Evolutionary conservation across 2,888 invertebrate genomes (phyloP).

Genomic region (Alitta virens): DNA sequence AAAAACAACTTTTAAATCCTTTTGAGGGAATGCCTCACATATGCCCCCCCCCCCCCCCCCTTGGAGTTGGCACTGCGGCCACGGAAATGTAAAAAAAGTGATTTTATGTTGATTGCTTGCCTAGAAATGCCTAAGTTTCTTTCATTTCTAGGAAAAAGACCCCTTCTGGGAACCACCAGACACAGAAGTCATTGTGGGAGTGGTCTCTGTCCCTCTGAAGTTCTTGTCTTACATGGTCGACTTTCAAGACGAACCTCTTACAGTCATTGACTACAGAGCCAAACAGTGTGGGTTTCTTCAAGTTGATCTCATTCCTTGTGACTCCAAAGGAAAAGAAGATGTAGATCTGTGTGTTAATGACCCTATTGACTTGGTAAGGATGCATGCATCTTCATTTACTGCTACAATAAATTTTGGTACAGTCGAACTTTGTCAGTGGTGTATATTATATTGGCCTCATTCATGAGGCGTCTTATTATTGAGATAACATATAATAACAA

Average conservation of each 20-base stretch:
- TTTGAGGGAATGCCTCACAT: too few species aligned
- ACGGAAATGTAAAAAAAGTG: too few species aligned
- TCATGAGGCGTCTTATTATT: background rate
- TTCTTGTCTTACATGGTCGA: constrained; percentile 30
- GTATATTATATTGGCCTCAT: too few species aligned
- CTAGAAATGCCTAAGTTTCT: background rate
- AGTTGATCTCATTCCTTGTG: constrained; percentile 28
- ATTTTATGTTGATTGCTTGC: background rate
- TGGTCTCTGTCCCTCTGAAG: constrained; percentile 29
- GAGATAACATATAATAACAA: background rate
- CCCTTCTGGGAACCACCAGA: constrained; percentile 35
- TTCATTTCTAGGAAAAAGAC: constrained; percentile 28
- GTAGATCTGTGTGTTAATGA: constrained; percentile 28
- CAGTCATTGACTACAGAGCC: constrained; percentile 30
- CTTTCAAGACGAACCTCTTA: constrained; percentile 30
- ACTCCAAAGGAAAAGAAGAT: constrained; percentile 24
- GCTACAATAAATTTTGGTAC: too few species aligned
- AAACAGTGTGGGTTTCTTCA: constrained; percentile 23
- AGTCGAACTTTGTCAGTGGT: too few species aligned
- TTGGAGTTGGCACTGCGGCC: too few species aligned
- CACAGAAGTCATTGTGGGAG: constrained; percentile 29
- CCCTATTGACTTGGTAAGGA: constrained; percentile 29
- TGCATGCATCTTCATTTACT: too few species aligned
- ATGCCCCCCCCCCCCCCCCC: too few species aligned
- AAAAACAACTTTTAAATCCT: too few species aligned